Conservation (phyloP, 1,140 invertebrate genomes). For the Linepithema humile region DNA sequence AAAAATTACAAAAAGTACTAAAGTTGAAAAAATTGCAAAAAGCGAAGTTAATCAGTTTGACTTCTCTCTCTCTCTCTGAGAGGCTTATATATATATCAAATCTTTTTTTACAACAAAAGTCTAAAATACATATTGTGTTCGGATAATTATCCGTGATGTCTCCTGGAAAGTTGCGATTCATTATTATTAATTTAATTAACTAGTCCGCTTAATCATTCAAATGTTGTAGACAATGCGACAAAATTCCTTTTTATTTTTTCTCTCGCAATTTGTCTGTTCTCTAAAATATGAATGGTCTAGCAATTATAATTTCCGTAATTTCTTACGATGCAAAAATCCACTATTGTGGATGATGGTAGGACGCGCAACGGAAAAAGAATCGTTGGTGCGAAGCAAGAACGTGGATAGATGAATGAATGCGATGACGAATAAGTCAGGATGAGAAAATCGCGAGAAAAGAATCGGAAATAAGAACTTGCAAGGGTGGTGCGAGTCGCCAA, state of each 20-base stretch:
- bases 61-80: no score
- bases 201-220: neutral
- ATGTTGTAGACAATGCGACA: neutral
- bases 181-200: neutral
- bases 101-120: neutral
- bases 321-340: conserved; percentile 30
- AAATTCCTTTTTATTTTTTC: neutral
- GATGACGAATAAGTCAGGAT: neutral
- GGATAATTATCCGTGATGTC: neutral
- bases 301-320: conserved; percentile 44
- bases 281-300: neutral
- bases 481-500: conserved; percentile 44
- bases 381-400: conserved; percentile 49
- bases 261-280: neutral
- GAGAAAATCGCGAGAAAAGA: conserved; percentile 10
- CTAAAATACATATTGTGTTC: neutral
- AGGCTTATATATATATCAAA: no score
- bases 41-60: no score
- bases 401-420: conserved; percentile 62
- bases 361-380: conserved; percentile 40
- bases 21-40: neutral
- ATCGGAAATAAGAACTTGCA: conserved; percentile 58
- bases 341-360: conserved; percentile 11
- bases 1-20: neutral
- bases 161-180: neutral